phyloP scores from a whole-genome alignment of 2,888 invertebrate genomes.

The Eristalinus sepulchralis region DNA sequence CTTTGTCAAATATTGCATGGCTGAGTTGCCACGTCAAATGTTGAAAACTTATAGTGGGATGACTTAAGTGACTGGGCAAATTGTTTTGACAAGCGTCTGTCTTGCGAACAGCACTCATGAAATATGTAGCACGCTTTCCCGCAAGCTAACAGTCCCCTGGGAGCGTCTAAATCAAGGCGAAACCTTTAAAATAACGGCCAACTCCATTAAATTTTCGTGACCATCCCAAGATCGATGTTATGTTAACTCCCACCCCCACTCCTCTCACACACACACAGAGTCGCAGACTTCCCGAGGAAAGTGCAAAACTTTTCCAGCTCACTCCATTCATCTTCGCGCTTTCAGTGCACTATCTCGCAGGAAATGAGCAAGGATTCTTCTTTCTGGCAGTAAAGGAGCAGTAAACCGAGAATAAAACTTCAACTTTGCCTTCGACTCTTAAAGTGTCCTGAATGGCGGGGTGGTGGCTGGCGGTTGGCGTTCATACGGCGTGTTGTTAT shows the following conservation, averaged over 20 bases:
- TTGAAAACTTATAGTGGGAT: background rate
- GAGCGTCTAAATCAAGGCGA: conserved; percentile 15
- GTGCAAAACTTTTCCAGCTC: conserved; percentile 46
- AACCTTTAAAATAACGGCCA: conserved; percentile 31
- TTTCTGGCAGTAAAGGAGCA: conserved; percentile 37
- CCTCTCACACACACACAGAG: background rate
- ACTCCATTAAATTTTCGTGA: conserved; percentile 27
- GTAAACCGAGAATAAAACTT: conserved; percentile 45
- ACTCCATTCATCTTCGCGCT: conserved; percentile 38
- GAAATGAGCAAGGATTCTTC: conserved; percentile 38
- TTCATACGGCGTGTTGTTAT: conserved; percentile 46
- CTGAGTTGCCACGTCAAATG: background rate
- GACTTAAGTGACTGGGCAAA: conserved; percentile 25
- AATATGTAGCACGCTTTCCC: conserved; percentile 2
- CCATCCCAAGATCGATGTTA: background rate
- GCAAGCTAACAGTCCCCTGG: background rate
- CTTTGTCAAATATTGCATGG: background rate
- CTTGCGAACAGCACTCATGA: background rate
- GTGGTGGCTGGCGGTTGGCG: background rate
- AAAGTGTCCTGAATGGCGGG: conserved; percentile 35
- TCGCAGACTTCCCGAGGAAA: background rate
- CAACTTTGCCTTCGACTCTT: conserved; percentile 45
- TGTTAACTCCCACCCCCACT: background rate
- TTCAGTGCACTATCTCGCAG: conserved; percentile 46
- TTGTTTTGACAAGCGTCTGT: conserved; percentile 36